Base-by-base conservation (phyloP, 2,113 vertebrate genomes). In the Tetraodon nigroviridis region DNA sequence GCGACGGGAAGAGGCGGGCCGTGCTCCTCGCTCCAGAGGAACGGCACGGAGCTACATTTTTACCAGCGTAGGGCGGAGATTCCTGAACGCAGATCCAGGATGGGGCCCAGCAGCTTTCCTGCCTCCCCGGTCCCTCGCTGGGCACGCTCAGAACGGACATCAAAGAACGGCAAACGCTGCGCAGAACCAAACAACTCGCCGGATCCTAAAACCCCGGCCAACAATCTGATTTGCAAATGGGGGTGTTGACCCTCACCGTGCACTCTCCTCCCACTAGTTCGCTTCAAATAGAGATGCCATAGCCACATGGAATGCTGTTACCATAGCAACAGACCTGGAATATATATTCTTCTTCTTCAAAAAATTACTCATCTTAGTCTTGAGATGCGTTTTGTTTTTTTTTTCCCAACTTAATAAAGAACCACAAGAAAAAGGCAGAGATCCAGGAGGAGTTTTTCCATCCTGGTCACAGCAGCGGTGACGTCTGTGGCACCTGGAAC, bases 181-280 rank as follows among this genome's bases (percentile, higher is more conserved):
- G 50, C 55, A 56, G 55, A 68, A 48, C 42, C 12, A 66, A 56
- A 13, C 52, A 56, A 60, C 53, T 61, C 68, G 42, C 53, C 62
- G 45, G 32, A 12, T 37, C 32, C 48, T 64, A 59, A 75, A 75
- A 57, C 42, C 32, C 52, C 2, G 41, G 46, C 53, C 62, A 53
- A 47, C 10, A 7, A 65, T 75, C 52, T 48, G 40, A 67, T 76
- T 51, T 56, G 70, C 75, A 67, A 81, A 81, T 66, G 79, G 62
- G 71, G 79, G 76, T 53, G 76, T 63, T 84, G 77, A 82, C 81
- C 84, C 77, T 76, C 71, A 20, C 37, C 42, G n/a, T 48, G 56
- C 65, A 49, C 82, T 81, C 78, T 75, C 75, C 82, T 81, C 82
- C 82, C 63, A 84, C 80, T 71, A 54, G 78, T 76, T 80, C 69